A percentile compares a stretch with the other conserved stretches of the same genome.
phyloP scores from a whole-genome alignment of 2,113 vertebrate genomes.

The Aspiorhynchus laticeps region DNA sequence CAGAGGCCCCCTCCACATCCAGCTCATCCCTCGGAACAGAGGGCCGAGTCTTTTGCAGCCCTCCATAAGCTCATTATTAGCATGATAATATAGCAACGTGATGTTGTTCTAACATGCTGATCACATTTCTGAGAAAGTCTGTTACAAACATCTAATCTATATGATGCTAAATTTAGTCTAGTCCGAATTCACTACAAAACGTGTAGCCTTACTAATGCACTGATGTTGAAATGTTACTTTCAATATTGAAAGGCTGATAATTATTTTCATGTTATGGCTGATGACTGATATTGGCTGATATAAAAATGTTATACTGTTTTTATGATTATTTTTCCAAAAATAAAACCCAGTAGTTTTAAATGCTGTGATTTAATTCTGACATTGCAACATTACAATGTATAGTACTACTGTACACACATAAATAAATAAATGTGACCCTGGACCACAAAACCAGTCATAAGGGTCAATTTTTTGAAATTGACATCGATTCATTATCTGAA shows the following conservation, averaged over 20 bases:
- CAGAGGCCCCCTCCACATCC: conserved; percentile 68
- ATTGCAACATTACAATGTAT: neutral
- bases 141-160: neutral
- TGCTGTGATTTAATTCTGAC: neutral
- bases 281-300: neutral
- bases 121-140: neutral
- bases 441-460: too few species aligned
- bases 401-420: neutral
- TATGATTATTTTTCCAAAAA: neutral
- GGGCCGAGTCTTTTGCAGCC: conserved; percentile 61
- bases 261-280: neutral
- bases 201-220: neutral
- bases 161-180: neutral
- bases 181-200: neutral
- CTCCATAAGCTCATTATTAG: conserved; percentile 46
- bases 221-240: neutral
- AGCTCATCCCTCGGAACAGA: conserved; percentile 73
- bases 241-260: neutral
- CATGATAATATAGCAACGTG: conserved; percentile 37
- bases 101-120: conserved; percentile 28
- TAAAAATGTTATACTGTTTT: neutral
- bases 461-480: too few species aligned
- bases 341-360: neutral
- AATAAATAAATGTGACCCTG: too few species aligned
- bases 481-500: too few species aligned